Percentiles rank a stretch among this genome's conserved stretches.
phyloP scores from a whole-genome alignment of 2,797 vertebrate species.

The Sitta carolinensis region DNA sequence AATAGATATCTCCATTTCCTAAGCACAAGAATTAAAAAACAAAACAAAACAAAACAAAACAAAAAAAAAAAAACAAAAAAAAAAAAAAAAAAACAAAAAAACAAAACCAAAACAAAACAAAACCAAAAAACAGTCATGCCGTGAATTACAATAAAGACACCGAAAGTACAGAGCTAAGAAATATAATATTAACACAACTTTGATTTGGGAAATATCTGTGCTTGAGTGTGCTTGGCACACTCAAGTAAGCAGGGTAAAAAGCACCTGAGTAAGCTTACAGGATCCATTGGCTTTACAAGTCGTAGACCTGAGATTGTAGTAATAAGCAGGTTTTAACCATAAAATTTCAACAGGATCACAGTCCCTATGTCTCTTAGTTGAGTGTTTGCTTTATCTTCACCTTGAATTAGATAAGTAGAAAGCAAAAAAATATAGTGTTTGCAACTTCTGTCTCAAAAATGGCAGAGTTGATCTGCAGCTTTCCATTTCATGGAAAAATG shows the following conservation, averaged over 20 bases:
- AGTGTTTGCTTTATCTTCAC: not conserved
- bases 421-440: not conserved
- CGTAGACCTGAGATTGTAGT: not conserved
- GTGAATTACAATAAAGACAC: not conserved
- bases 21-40: not conserved
- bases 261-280: not conserved
- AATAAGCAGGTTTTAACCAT: not conserved
- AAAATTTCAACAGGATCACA: not conserved
- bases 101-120: accelerated
- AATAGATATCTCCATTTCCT: not conserved
- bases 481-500: not conserved
- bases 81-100: not conserved
- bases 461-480: not conserved
- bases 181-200: not conserved
- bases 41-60: accelerated
- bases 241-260: not conserved
- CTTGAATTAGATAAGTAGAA: not conserved
- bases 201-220: not conserved
- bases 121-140: not conserved
- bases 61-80: not conserved
- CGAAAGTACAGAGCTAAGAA: not conserved
- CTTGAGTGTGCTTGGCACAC: not conserved
- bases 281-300: not conserved
- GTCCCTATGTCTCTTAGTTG: not conserved
- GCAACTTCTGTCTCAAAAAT: not conserved